Percentiles rank a stretch among this genome's conserved stretches.
Evolutionary conservation across 2,113 vertebrate species (phyloP).

Genomic region (Charina bottae): DNA sequence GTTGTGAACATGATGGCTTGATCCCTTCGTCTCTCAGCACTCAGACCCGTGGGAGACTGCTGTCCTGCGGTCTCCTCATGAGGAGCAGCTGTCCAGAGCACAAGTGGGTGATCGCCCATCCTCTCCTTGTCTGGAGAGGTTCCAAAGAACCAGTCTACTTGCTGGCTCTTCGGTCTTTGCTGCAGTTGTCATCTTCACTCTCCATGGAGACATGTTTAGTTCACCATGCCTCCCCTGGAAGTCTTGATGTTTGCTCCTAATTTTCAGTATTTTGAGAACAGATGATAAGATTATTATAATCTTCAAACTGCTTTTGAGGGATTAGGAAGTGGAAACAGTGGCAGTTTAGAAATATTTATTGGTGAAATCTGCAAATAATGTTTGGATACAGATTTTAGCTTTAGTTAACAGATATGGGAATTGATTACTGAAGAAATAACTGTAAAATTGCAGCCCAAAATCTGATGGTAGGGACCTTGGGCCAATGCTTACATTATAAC

Average conservation of each 20-base stretch:
- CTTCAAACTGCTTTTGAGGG: background rate
- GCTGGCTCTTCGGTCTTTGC: background rate
- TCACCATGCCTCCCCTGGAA: background rate
- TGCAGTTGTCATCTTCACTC: background rate
- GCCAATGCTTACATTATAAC: background rate
- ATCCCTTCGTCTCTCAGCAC: no score
- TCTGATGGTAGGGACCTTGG: background rate
- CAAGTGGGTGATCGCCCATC: background rate
- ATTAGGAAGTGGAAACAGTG: background rate
- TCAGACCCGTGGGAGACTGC: no score
- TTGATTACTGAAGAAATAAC: background rate
- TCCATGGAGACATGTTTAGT: background rate
- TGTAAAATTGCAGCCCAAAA: background rate
- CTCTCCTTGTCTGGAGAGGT: background rate
- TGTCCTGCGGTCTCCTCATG: background rate
- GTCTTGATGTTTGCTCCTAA: background rate
- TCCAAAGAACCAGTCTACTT: background rate
- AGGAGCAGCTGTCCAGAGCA: background rate
- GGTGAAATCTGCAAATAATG: background rate
- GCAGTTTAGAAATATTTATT: background rate
- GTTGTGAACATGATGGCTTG: no score
- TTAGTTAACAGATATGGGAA: background rate
- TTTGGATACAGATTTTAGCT: background rate
- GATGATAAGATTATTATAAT: background rate
- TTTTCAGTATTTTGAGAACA: background rate